Percentiles rank a stretch among this genome's conserved stretches.
phyloP scores from a whole-genome alignment of 2,113 vertebrate species.

The Burhinus oedicnemus region DNA sequence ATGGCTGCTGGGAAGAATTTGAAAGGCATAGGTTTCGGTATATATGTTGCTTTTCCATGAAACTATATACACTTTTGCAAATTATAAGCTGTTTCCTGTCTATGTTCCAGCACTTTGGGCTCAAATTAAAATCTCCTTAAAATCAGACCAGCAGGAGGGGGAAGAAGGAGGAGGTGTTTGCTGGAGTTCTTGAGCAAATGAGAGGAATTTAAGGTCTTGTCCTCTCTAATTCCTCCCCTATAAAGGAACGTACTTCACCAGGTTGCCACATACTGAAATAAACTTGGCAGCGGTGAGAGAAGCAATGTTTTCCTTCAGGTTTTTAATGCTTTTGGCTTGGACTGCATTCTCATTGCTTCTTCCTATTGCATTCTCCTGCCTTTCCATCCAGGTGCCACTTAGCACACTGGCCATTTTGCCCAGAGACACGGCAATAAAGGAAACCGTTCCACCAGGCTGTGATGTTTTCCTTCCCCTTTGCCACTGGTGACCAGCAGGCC shows the following conservation, averaged over 20 bases:
- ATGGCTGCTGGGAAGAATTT: slow-evolving; percentile 68
- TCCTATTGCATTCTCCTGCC: slow-evolving; percentile 41
- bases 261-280: slow-evolving; percentile 63
- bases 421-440: not conserved
- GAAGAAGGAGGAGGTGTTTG: slow-evolving; percentile 52
- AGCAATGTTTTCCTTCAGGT: slow-evolving; percentile 41
- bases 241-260: slow-evolving; percentile 59
- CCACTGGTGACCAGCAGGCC: not conserved
- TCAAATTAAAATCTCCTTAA: slow-evolving; percentile 71
- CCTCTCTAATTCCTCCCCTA: slow-evolving; percentile 55
- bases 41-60: slow-evolving; percentile 69
- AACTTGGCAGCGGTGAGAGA: slow-evolving; percentile 33
- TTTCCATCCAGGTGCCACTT: slow-evolving; percentile 49
- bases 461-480: slow-evolving; percentile 51
- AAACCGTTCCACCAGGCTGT: not conserved
- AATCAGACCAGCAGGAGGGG: slow-evolving; percentile 48
- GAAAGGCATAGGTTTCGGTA: slow-evolving; percentile 53
- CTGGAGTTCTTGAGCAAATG: slow-evolving; percentile 44
- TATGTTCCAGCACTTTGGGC: slow-evolving; percentile 49
- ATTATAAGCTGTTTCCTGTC: slow-evolving; percentile 72
- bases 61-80: slow-evolving; percentile 47
- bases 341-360: slow-evolving; percentile 35
- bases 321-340: slow-evolving; percentile 52
- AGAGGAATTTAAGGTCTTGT: slow-evolving; percentile 60
- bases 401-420: slow-evolving; percentile 14